A percentile compares a stretch with the other conserved stretches of the same genome.
Evolutionary conservation across 1,140 invertebrate genomes (phyloP).

Genomic region (Lordiphosa collinella): DNA sequence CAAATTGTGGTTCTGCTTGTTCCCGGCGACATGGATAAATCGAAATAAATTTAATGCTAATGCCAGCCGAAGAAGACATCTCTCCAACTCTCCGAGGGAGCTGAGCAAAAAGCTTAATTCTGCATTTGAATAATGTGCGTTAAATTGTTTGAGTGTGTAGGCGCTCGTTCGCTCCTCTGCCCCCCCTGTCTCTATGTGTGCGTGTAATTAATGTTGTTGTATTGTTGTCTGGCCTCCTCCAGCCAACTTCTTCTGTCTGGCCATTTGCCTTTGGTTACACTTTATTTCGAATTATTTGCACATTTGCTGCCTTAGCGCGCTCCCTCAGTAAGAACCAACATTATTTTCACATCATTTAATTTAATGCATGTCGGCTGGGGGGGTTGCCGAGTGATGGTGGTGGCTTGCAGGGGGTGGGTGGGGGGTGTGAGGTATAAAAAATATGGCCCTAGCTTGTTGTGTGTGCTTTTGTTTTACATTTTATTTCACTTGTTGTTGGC

Average conservation of each 20-base stretch:
- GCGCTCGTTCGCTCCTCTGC: slow-evolving; percentile 2
- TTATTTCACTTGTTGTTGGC: slow-evolving; percentile 68
- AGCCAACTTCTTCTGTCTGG: slow-evolving; percentile 13
- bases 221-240: slow-evolving; percentile 33
- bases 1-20: background rate
- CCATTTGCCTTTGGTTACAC: slow-evolving; percentile 54
- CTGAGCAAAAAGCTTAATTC: slow-evolving; percentile 49
- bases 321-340: slow-evolving; percentile 44
- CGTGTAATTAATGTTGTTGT: slow-evolving; percentile 61
- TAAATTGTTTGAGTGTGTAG: slow-evolving; percentile 60
- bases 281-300: slow-evolving; percentile 72
- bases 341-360: slow-evolving; percentile 74
- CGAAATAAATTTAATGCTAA: slow-evolving; percentile 63
- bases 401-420: background rate
- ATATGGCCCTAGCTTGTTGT: slow-evolving; percentile 51
- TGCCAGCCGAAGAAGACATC: slow-evolving; percentile 15
- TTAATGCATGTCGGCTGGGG: slow-evolving; percentile 54
- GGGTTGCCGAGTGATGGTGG: background rate
- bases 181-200: slow-evolving; percentile 8
- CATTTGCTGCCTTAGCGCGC: slow-evolving; percentile 52
- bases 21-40: slow-evolving; percentile 47
- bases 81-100: slow-evolving; percentile 21
- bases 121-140: slow-evolving; percentile 65
- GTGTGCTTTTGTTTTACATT: slow-evolving; percentile 70
- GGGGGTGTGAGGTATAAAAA: slow-evolving; percentile 30